Evolutionary conservation across 2,888 invertebrate genomes (phyloP), one percentile per base, ranked within the genome.

Genomic region (Agonopterix alstromeriana): DNA sequence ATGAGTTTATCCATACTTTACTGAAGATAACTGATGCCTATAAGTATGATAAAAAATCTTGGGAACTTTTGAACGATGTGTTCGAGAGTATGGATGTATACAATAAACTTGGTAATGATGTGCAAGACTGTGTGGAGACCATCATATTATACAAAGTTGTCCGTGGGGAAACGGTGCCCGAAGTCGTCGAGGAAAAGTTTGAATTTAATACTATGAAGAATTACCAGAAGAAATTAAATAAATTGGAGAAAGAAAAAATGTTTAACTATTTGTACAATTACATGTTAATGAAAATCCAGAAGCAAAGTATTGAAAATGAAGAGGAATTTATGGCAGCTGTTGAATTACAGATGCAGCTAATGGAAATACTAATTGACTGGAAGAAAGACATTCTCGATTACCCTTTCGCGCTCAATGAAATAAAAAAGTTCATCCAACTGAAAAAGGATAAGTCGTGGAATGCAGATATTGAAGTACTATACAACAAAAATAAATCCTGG

Each of bases 401-500:
- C 55, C 72, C 79, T 2, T 42, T 58, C 3, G 50, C 79, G 40
- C 47, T 76, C 1, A 54, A 71, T 8, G 73, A 67, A 60, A 69
- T 83, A 11, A 76, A 61, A 57, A 38, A 38, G 27, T 44, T 81
- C 0, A 54, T 65, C 10, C 54, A 56, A 49, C 50, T 67, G 1
- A 80, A 71, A 44, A 53, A 54, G 48, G 50, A 63, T 14, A 67
- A 74, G 2, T 50, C 51, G 5, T 73, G 64, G 66, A 50, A 56
- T 17, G 48, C 41, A 10, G 53, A 65, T 46, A 51, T 81, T 36
- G 52, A 66, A 1, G 45, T 47, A n/a, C 54, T 83, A 5, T 83
- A 82, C 53, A 60, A 66, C 35, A 46, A 63, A 7, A 70, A 74
- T 2, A 83, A 77, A 53, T 61, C 68, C 2, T 82, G 78, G 79